Evolutionary conservation across 2,113 vertebrate genomes (phyloP).

Genomic region (Phycodurus eques): DNA sequence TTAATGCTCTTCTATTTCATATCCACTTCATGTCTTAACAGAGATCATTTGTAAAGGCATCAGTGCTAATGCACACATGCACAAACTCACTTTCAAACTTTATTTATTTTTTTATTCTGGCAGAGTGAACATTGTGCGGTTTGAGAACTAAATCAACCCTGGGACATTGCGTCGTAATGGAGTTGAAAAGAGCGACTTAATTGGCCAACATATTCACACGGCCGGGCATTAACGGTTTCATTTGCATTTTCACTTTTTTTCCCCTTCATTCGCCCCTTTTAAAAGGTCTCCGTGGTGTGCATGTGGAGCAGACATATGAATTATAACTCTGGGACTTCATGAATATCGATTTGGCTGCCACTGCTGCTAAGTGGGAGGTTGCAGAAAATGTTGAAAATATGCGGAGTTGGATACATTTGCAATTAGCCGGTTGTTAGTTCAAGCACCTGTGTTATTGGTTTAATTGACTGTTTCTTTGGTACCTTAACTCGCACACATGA

Average conservation of each 20-base stretch:
- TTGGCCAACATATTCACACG: constrained; percentile 52
- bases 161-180: constrained; percentile 38
- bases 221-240: constrained; percentile 46
- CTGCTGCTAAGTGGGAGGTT: constrained; percentile 30
- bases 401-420: constrained; percentile 32
- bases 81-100: constrained; percentile 6
- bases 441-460: constrained; percentile 39
- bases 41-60: constrained; percentile 14
- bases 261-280: constrained; percentile 26
- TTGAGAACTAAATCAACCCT: constrained; percentile 54
- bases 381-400: constrained; percentile 40
- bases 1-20: constrained; percentile 62
- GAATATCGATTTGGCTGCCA: constrained; percentile 53
- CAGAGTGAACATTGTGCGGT: constrained; percentile 44
- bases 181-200: constrained; percentile 60
- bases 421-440: constrained; percentile 46
- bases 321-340: constrained; percentile 41
- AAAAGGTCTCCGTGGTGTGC: constrained; percentile 31
- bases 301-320: constrained; percentile 48
- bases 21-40: constrained; percentile 39
- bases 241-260: constrained; percentile 40
- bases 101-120: constrained; percentile 33
- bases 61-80: background rate
- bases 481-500: constrained; percentile 21
- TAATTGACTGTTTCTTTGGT: constrained; percentile 45